Evolutionary conservation across 2,888 invertebrate genomes (phyloP).

Genomic region (Netelia virgata): DNA sequence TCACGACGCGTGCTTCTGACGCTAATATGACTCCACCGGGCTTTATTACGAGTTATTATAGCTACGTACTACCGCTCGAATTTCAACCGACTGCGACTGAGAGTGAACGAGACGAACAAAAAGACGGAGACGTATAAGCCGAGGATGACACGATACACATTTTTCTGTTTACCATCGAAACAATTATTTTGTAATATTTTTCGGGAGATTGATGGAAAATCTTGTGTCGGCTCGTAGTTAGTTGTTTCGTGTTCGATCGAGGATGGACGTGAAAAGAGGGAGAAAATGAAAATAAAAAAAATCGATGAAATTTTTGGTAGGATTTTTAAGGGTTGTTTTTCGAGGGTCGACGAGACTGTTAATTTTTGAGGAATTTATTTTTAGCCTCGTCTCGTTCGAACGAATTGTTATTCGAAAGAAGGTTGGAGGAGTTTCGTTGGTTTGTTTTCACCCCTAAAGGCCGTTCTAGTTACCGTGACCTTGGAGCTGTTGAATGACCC

Average conservation of each 20-base stretch:
- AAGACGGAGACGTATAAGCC: neutral
- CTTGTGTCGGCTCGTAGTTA: no score
- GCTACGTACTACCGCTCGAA: constrained; percentile 80
- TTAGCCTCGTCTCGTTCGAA: neutral
- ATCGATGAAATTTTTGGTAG: neutral
- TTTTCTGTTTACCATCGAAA: no score
- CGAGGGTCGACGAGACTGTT: no score
- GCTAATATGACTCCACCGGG: constrained; percentile 84
- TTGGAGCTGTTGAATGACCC: constrained; percentile 21
- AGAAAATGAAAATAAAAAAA: neutral
- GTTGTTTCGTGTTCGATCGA: no score
- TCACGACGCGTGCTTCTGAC: constrained; percentile 83
- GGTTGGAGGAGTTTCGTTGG: neutral
- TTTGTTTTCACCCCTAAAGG: neutral
- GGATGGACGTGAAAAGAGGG: no score
- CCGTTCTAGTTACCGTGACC: constrained; percentile 16
- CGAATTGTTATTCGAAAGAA: neutral
- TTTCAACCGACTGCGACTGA: constrained; percentile 75
- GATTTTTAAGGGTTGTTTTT: no score
- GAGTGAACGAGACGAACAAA: constrained; percentile 48
- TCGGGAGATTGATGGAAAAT: neutral
- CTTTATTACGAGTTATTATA: constrained; percentile 85
- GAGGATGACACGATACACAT: neutral
- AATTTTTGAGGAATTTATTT: no score
- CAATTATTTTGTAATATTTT: neutral